Evolutionary conservation across 2,888 invertebrate species (phyloP).

Genomic region (Osmoderma eremita): DNA sequence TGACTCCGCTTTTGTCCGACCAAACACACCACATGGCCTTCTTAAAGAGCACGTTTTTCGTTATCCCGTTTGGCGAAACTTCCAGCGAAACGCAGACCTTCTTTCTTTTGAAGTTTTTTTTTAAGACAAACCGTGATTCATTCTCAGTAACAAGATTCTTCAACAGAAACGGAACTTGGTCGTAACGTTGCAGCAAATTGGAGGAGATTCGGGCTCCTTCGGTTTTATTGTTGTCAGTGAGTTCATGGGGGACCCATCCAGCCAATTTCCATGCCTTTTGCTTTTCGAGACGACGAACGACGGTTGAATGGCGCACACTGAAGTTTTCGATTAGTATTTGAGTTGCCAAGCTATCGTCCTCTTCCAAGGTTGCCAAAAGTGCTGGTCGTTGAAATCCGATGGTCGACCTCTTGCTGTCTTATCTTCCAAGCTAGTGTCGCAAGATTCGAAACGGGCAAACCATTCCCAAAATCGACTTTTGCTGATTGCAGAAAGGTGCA

Average conservation of each 20-base stretch:
- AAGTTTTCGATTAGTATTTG: slow-evolving; percentile 26
- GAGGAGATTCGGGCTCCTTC: not conserved
- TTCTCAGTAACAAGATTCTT: slow-evolving; percentile 26
- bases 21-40: slow-evolving; percentile 33
- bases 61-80: not conserved
- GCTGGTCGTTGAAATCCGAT: too few species aligned
- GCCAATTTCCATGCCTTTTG: slow-evolving; percentile 40
- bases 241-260: slow-evolving; percentile 35
- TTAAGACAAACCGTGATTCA: slow-evolving; percentile 10
- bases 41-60: slow-evolving; percentile 13
- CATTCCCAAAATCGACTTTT: too few species aligned
- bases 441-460: too few species aligned
- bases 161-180: slow-evolving; percentile 17
- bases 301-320: slow-evolving; percentile 29
- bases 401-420: slow-evolving; percentile 20
- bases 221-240: slow-evolving; percentile 2
- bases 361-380: slow-evolving; percentile 39
- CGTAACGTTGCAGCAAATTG: too few species aligned
- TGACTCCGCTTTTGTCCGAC: slow-evolving; percentile 29
- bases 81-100: slow-evolving; percentile 24
- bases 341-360: slow-evolving; percentile 37
- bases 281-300: slow-evolving; percentile 37
- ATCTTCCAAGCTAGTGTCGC: slow-evolving; percentile 23
- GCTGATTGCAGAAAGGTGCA: too few species aligned
- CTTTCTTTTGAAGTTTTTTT: slow-evolving; percentile 14